Evolutionary conservation across 2,888 invertebrate genomes (phyloP).

Genomic region (Nemurella pictetii): DNA sequence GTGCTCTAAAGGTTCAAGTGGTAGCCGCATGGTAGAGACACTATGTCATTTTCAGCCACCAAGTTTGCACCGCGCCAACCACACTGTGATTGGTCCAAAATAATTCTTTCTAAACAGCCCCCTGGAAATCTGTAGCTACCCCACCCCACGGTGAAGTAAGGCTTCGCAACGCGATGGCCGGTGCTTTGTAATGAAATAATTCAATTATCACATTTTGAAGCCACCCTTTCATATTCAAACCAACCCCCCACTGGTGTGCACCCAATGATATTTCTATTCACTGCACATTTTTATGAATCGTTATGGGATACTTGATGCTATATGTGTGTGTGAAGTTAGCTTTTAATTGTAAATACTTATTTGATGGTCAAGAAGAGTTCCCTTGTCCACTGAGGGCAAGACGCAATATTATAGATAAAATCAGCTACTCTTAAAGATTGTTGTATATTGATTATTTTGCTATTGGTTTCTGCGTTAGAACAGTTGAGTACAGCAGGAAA

Average conservation of each 20-base stretch:
- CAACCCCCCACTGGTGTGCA: constrained; percentile 4
- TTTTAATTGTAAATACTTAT: too few species aligned
- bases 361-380: too few species aligned
- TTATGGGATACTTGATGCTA: too few species aligned
- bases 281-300: too few species aligned
- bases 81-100: constrained; percentile 12
- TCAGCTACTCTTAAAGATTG: too few species aligned
- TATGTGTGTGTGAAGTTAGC: too few species aligned
- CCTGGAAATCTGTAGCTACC: neutral
- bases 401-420: too few species aligned
- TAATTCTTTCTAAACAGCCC: constrained; percentile 10
- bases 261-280: too few species aligned
- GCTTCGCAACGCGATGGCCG: constrained; percentile 29
- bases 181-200: constrained; percentile 34
- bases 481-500: too few species aligned
- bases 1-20: constrained; percentile 17
- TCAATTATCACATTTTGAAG: constrained; percentile 33
- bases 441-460: too few species aligned
- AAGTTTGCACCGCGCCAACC: neutral
- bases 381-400: too few species aligned
- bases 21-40: constrained; percentile 30
- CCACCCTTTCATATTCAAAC: constrained; percentile 31
- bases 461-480: too few species aligned
- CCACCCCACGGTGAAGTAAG: constrained; percentile 30
- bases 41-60: constrained; percentile 11